Evolutionary conservation across 23 tunicate species (phyloP), one percentile per base, ranked within the genome.

Genomic region (Diplosoma virens): DNA sequence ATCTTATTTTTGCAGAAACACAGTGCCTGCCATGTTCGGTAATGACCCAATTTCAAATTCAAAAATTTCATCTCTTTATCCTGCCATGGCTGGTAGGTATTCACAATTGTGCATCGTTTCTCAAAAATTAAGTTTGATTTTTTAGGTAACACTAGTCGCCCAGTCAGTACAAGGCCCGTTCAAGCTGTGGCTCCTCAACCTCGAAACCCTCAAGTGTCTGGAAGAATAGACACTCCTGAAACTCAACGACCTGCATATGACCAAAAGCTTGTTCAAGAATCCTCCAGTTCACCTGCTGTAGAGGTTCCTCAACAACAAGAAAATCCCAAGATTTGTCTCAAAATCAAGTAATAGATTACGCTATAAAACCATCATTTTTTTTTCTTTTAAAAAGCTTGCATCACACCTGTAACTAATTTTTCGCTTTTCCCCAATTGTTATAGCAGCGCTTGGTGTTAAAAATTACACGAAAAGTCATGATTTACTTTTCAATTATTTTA

Each of bases 271-370:
- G 17, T 5, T 35, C 26, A 5, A 22, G 36, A 50, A 3, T 26
- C 52, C 3, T 7, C 5, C 21, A 3, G 18, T 34, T 25, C 74
- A 3, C 7, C 74, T 25, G 52, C 28, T 14, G 52, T 7, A 67
- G 52, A 34, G 52, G 17, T 33, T 47, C 37, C 61, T 7, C 65
- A 11, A 3, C 84, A 35, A 45, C 88, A 89, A 33, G 96, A 89
- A 78, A 89, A 82, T 30, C 88, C 88, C 20, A 89, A 89, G 72
- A 81, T 89, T 1, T 77, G 96, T 41, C 52, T 89, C 17, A 89
- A 89, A 72, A 89, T 89, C 25, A 81, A 80, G 95, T 87, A 81
- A 81, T n/a, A n/a, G n/a, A n/a, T n/a, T n/a, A n/a, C n/a, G n/a
- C n/a, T n/a, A n/a, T n/a, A n/a, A n/a, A n/a, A n/a, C n/a, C n/a